These are phyloP conservation scores for Myrmophylax atrothorax DNA, from an alignment of 2,113 vertebrate species.

Conservation along the genomic window DNA sequence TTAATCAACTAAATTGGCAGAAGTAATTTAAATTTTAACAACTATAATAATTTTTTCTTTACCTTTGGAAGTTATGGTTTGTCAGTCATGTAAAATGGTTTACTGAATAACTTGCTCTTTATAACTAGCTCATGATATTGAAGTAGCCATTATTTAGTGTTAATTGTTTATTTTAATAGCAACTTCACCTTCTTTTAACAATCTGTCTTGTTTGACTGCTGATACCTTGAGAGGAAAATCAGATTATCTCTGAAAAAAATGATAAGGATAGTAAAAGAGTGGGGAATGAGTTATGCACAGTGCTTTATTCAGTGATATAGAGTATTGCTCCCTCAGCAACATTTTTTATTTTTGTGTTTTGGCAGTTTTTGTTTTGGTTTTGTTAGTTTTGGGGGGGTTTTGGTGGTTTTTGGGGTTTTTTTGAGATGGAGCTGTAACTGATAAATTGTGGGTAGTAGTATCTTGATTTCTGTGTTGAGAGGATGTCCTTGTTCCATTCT, in stretches of 20 bases:
- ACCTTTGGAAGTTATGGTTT: background rate
- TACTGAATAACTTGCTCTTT: background rate
- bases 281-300: background rate
- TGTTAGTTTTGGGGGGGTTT: background rate
- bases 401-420: background rate
- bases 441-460: background rate
- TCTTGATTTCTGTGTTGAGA: background rate
- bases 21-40: conserved; percentile 8
- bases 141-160: background rate
- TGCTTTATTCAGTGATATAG: background rate
- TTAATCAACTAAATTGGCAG: background rate
- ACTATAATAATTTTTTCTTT: background rate
- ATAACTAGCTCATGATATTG: background rate
- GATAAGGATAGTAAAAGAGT: background rate
- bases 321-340: background rate
- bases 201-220: background rate
- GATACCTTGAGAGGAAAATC: background rate
- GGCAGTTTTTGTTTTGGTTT: background rate
- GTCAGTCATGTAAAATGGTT: background rate
- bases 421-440: background rate
- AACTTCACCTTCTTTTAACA: background rate
- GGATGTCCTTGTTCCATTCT: background rate
- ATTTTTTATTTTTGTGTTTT: background rate
- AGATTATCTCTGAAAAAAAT: background rate
- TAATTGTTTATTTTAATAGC: background rate